A percentile compares a stretch with the other conserved stretches of the same genome.
These are phyloP conservation scores for Stratiomys singularior DNA, from an alignment of 2,888 invertebrate species.

Conservation along the genomic window DNA sequence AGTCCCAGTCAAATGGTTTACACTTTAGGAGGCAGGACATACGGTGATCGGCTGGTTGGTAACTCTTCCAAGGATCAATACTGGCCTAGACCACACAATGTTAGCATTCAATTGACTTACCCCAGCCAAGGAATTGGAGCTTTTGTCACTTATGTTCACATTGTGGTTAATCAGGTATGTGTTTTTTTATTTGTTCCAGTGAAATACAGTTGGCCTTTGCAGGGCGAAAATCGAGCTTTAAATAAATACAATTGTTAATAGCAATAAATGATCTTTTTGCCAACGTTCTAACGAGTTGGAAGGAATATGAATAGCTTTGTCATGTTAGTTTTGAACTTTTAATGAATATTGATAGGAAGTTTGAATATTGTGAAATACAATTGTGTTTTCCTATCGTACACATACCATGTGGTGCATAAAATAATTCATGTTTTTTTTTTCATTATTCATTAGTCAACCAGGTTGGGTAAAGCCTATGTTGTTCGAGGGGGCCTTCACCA, in stretches of 20 bases:
- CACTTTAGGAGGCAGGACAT: conserved; percentile 36
- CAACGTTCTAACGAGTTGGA: too few relatives aligned
- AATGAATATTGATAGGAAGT: too few relatives aligned
- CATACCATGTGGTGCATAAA: too few relatives aligned
- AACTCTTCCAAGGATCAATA: conserved; percentile 46
- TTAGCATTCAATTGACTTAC: conserved; percentile 50
- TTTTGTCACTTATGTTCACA: conserved; percentile 47
- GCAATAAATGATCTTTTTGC: too few relatives aligned
- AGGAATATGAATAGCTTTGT: too few relatives aligned
- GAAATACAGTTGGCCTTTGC: not conserved
- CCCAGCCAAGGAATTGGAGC: conserved; percentile 50
- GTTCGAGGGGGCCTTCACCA: conserved; percentile 50
- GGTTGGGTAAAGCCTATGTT: conserved; percentile 51
- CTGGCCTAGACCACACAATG: conserved; percentile 51
- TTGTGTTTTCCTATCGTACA: too few relatives aligned
- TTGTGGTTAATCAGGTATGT: conserved; percentile 51
- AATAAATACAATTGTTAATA: too few relatives aligned
- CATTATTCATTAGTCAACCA: conserved; percentile 43
- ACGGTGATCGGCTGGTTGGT: conserved; percentile 50
- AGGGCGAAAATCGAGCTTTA: too few relatives aligned
- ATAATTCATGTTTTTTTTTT: too few relatives aligned
- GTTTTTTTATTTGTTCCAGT: not conserved
- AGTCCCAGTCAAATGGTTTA: conserved; percentile 42
- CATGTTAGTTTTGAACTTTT: too few relatives aligned
- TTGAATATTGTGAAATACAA: too few relatives aligned